phyloP scores from a whole-genome alignment of 2,113 vertebrate species.

The Lota lota region DNA sequence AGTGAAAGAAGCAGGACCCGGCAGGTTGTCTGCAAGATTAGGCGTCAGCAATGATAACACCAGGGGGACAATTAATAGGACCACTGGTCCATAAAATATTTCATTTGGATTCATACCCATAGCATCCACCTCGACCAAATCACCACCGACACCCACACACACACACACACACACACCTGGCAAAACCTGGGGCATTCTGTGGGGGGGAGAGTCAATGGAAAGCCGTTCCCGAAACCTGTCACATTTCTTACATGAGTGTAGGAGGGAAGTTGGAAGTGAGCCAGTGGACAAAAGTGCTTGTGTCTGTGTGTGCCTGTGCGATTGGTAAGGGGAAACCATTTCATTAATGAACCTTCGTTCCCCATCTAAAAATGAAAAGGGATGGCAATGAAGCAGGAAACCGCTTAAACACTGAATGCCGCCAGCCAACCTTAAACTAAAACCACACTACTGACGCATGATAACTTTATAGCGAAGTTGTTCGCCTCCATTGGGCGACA shows the following conservation, averaged over 20 bases:
- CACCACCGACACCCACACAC: constrained; percentile 31
- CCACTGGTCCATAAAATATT: constrained; percentile 88
- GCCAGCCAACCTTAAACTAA: too few species aligned
- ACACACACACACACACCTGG: constrained; percentile 24
- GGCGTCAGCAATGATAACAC: constrained; percentile 81
- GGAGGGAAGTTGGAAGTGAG: too few species aligned
- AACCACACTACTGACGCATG: too few species aligned
- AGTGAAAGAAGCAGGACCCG: constrained; percentile 62
- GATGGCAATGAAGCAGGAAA: too few species aligned
- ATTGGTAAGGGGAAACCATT: not conserved
- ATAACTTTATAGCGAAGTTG: too few species aligned
- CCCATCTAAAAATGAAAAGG: too few species aligned
- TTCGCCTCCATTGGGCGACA: too few species aligned
- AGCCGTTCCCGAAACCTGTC: constrained; percentile 7
- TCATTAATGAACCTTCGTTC: too few species aligned
- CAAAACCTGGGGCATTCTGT: constrained; percentile 7
- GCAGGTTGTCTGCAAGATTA: constrained; percentile 79
- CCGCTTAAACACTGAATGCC: too few species aligned
- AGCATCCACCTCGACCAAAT: not conserved
- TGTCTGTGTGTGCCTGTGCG: constrained; percentile 14
- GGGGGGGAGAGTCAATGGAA: not conserved
- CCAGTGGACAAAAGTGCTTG: not conserved
- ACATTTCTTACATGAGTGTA: constrained; percentile 12
- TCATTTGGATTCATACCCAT: constrained; percentile 77
- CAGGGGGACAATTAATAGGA: constrained; percentile 89